These are phyloP conservation scores for Epinotia ramella DNA, from an alignment of 2,888 invertebrate genomes.

Conservation along the genomic window DNA sequence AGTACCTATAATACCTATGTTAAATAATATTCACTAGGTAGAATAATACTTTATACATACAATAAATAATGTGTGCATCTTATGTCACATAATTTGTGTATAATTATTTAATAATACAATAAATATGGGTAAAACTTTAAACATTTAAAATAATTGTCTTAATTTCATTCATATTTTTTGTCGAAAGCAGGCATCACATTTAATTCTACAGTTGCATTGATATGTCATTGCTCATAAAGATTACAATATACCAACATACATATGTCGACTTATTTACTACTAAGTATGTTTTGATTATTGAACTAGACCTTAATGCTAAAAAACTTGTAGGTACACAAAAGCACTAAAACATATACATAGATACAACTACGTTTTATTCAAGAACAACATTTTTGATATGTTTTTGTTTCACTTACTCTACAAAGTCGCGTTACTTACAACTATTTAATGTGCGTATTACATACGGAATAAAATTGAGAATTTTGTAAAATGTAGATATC, in stretches of 20 bases:
- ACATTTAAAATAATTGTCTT: neutral
- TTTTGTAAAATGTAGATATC: constrained; percentile 24
- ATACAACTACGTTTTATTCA: neutral
- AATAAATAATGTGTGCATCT: constrained; percentile 14
- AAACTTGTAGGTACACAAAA: constrained; percentile 3
- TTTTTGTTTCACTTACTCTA: constrained; percentile 40
- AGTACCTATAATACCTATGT: neutral
- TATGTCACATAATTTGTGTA: constrained; percentile 21
- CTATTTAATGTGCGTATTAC: constrained; percentile 40
- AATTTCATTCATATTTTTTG: neutral
- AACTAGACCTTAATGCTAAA: constrained; percentile 12
- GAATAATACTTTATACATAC: neutral
- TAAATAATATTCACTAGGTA: neutral
- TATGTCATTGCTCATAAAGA: constrained; percentile 34
- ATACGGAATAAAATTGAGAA: constrained; percentile 28
- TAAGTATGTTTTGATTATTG: neutral
- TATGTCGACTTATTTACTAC: neutral
- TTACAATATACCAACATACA: neutral
- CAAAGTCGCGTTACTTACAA: constrained; percentile 12
- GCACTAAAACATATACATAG: neutral
- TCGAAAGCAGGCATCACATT: constrained; percentile 16
- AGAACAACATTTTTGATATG: constrained; percentile 46
- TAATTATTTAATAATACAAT: neutral
- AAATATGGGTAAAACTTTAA: neutral
- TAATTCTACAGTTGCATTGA: constrained; percentile 40